These are phyloP conservation scores for Accipiter superciliosus DNA, from an alignment of 2,797 vertebrate species.

Conservation along the genomic window DNA sequence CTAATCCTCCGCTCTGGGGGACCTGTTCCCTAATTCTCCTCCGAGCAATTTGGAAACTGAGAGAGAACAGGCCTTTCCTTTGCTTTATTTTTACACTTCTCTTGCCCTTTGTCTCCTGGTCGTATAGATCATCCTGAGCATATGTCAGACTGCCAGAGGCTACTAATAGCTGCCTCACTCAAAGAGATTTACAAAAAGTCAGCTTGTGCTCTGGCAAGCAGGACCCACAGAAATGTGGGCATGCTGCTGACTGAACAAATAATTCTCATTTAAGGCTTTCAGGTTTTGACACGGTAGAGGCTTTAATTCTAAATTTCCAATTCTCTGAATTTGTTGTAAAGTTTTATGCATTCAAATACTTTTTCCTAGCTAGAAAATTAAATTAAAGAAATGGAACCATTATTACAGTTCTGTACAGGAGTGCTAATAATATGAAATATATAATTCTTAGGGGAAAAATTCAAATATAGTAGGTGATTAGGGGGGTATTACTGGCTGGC, in stretches of 20 bases:
- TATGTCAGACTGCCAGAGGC: not conserved
- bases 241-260: not conserved
- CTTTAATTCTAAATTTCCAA: slow-evolving; percentile 10
- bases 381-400: slow-evolving; percentile 45
- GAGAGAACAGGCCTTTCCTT: not conserved
- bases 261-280: slow-evolving; percentile 14
- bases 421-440: slow-evolving; percentile 45
- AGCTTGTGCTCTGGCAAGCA: not conserved
- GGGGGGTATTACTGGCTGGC: slow-evolving; percentile 29
- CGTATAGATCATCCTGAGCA: not conserved
- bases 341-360: slow-evolving; percentile 6
- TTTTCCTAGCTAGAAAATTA: slow-evolving; percentile 41
- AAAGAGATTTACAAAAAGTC: not conserved
- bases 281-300: not conserved
- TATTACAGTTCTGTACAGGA: slow-evolving; percentile 1
- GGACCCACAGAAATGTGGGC: not conserved
- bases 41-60: not conserved
- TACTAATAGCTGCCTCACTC: not conserved
- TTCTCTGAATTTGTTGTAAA: slow-evolving; percentile 35
- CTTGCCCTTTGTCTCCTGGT: not conserved
- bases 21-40: not conserved
- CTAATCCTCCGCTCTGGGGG: rapidly evolving
- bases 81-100: not conserved
- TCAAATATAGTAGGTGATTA: slow-evolving; percentile 48
- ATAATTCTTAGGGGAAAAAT: slow-evolving; percentile 39